Evolutionary conservation across 1,140 invertebrate genomes (phyloP).

Genomic region (Drosophila micromelanica): DNA sequence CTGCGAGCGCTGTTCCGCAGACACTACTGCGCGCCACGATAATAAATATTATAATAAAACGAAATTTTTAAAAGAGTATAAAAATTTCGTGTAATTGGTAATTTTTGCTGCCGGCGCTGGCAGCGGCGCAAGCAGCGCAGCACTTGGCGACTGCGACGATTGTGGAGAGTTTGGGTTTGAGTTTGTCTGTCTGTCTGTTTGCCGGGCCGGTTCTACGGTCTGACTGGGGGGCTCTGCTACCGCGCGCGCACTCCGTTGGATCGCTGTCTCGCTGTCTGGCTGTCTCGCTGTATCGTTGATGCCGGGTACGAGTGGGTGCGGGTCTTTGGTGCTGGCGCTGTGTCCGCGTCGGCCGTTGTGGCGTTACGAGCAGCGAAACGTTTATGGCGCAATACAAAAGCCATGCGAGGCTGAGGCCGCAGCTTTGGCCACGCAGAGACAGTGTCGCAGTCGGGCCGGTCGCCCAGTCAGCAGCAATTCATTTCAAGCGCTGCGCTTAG

Average conservation of each 20-base stretch:
- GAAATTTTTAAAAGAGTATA: constrained; percentile 85
- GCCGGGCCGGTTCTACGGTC: not conserved
- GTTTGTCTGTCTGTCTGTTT: constrained; percentile 41
- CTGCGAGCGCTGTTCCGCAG: constrained; percentile 77
- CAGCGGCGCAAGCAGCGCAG: constrained; percentile 52
- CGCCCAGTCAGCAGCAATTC: constrained; percentile 68
- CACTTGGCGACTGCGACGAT: constrained; percentile 45
- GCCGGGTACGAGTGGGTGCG: constrained; percentile 49
- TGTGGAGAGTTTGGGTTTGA: constrained; percentile 67
- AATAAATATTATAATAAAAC: constrained; percentile 85
- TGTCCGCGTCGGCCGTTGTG: constrained; percentile 81
- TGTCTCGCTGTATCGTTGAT: constrained; percentile 24
- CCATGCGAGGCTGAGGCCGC: constrained; percentile 81
- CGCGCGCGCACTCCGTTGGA: constrained; percentile 30
- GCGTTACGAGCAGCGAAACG: constrained; percentile 84
- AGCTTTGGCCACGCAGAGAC: constrained; percentile 62
- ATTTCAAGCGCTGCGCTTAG: constrained; percentile 68
- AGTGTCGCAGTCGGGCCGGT: constrained; percentile 46
- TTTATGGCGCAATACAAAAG: constrained; percentile 85
- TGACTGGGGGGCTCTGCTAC: constrained; percentile 24
- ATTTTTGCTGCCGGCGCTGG: constrained; percentile 78
- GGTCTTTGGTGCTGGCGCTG: constrained; percentile 52
- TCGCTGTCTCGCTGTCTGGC: constrained; percentile 48
- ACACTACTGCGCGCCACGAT: constrained; percentile 84
- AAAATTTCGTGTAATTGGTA: constrained; percentile 84